These are phyloP conservation scores for Heliothis virescens DNA, from an alignment of 1,140 invertebrate genomes.

Conservation along the genomic window DNA sequence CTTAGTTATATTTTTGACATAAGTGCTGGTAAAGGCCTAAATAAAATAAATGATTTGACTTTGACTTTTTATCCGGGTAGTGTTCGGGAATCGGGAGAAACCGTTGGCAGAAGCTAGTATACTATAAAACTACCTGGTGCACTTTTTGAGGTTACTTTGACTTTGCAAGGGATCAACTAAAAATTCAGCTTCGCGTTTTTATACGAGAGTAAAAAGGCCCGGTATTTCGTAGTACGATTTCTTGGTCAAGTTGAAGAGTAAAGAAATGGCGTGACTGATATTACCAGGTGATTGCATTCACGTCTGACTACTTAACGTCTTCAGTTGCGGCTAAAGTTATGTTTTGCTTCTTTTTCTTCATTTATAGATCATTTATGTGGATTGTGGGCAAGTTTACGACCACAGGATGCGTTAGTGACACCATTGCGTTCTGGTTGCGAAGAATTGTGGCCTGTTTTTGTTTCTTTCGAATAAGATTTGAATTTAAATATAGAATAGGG, in stretches of 20 bases:
- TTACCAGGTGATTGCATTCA: slow-evolving; percentile 3
- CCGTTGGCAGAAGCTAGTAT: too few relatives aligned
- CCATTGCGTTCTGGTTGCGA: not conserved
- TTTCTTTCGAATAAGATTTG: not conserved
- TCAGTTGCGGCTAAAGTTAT: not conserved
- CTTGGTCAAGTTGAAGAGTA: not conserved
- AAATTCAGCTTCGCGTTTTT: slow-evolving; percentile 2
- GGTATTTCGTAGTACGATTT: slow-evolving; percentile 5
- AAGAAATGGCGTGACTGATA: not conserved
- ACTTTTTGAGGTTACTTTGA: too few relatives aligned
- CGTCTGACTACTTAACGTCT: slow-evolving; percentile 9
- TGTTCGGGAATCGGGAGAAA: too few relatives aligned
- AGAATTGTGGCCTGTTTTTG: not conserved
- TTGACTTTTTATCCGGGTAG: too few relatives aligned
- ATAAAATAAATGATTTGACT: too few relatives aligned
- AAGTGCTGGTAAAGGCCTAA: too few relatives aligned
- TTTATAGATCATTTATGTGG: slow-evolving; percentile 18
- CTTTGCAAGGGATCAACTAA: not conserved
- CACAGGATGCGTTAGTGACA: not conserved
- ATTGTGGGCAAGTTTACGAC: not conserved
- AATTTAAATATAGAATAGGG: too few relatives aligned
- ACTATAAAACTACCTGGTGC: too few relatives aligned
- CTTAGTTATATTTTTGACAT: too few relatives aligned
- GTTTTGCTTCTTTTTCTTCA: not conserved
- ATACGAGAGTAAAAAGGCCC: not conserved